A percentile compares a stretch with the other conserved stretches of the same genome.
Conservation (phyloP, 2,113 vertebrate species). For the Nanorana parkeri region DNA sequence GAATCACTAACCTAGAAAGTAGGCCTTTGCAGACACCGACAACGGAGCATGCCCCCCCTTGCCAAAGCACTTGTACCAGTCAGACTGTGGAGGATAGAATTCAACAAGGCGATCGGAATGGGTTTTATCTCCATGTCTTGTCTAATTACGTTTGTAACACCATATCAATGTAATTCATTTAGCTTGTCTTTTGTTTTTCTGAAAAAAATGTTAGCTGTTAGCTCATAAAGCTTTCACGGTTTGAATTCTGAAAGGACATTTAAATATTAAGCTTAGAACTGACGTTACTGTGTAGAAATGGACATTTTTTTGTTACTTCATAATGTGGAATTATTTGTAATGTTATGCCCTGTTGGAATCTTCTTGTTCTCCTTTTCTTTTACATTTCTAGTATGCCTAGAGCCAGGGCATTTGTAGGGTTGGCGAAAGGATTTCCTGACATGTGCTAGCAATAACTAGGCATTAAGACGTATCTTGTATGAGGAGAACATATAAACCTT, state of each 20-base stretch:
- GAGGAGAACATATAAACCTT: neutral
- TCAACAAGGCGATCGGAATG: constrained; percentile 58
- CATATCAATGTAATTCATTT: constrained; percentile 54
- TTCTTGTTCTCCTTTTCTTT: constrained; percentile 80
- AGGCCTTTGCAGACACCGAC: constrained; percentile 76
- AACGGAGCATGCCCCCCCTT: constrained; percentile 78
- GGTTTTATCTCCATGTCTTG: neutral
- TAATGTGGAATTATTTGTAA: constrained; percentile 63
- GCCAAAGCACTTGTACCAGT: constrained; percentile 88
- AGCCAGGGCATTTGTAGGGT: constrained; percentile 42
- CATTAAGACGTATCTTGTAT: constrained; percentile 68
- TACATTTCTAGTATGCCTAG: constrained; percentile 72
- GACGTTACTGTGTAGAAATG: constrained; percentile 52
- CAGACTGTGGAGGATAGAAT: constrained; percentile 71
- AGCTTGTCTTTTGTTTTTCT: constrained; percentile 60
- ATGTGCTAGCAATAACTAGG: constrained; percentile 45
- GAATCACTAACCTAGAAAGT: constrained; percentile 83
- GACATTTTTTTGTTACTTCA: constrained; percentile 29
- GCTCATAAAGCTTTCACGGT: constrained; percentile 59
- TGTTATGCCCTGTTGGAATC: constrained; percentile 80
- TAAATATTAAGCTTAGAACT: constrained; percentile 35
- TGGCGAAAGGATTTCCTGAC: constrained; percentile 4
- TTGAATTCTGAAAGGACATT: neutral
- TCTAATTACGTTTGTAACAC: neutral
- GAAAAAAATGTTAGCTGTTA: constrained; percentile 55